Evolutionary conservation across 2,888 invertebrate species (phyloP), one percentile per base, ranked within the genome.

Genomic region (Drosophila testacea): DNA sequence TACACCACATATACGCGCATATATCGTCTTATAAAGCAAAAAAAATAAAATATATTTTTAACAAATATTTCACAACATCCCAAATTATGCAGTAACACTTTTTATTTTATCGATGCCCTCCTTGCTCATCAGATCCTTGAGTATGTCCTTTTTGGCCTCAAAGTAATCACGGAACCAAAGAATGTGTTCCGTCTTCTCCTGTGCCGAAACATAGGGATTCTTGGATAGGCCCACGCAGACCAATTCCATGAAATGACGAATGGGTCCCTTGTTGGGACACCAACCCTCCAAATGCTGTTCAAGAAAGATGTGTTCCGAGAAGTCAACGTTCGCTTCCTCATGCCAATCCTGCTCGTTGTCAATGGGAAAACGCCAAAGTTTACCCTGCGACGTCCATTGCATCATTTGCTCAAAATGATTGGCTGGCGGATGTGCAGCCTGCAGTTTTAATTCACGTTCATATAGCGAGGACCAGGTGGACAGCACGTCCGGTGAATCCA

Each of bases 161-260:
- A 99, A 99, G 91, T 98, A 99, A 59, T 97, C 95, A 73, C 95
- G 95, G 91, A 96, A 99, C 99, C 99, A 99, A 70, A 95, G 92
- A 47, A 99, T 96, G 88, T 98, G 98, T 10, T 96, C 97, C 73
- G 94, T 94, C 91, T 99, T 99, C 84, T 98, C 97, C 75, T 95
- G 92, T 0, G 96, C 97, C 0, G 96, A 96, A 85, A 99, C 94
- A 92, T 97, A 97, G 0, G 98, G 96, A 93, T 99, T 99, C 92
- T 98, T 98, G 0, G 98, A 98, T 0, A 99, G 94, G 5, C 99
- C 99, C 0, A 96, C 95, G 81, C 97, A 96, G 0, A 99, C 98
- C 6, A 99, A 93, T 90, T 99, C 98, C 99, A 99, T 99, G 91
- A 98, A 99, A 92, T 99, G 97, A 6, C 98, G 94, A 76, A 99